Evolutionary conservation across 2,888 invertebrate genomes (phyloP).

Genomic region (Mechanitis messenoides): DNA sequence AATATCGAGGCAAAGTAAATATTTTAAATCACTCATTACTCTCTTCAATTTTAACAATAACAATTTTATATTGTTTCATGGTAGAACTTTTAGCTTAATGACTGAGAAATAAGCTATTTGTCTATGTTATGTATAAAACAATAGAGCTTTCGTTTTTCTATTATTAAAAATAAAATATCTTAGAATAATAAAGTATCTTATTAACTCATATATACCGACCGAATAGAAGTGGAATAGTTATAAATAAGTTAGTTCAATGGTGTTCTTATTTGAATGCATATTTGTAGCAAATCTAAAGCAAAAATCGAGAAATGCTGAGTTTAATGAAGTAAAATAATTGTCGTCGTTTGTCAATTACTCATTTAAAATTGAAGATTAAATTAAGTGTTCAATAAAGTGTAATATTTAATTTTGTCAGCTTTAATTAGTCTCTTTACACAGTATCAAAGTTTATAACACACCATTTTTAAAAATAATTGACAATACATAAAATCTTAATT

Average conservation of each 20-base stretch:
- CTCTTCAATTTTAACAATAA: neutral
- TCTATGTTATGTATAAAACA: neutral
- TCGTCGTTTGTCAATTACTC: too few species aligned
- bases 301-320: too few species aligned
- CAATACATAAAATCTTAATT: conserved; percentile 10
- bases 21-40: neutral
- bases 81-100: neutral
- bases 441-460: neutral
- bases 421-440: neutral
- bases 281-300: too few species aligned
- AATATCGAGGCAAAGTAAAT: neutral
- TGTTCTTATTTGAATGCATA: too few species aligned
- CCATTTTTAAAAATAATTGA: conserved; percentile 11
- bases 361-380: too few species aligned
- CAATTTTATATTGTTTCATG: conserved; percentile 1
- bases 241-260: too few species aligned
- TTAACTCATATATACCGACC: too few species aligned
- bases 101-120: neutral
- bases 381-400: too few species aligned
- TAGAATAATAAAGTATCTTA: neutral
- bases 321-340: too few species aligned
- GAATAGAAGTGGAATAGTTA: too few species aligned
- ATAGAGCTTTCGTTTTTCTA: neutral
- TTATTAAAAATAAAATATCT: neutral
- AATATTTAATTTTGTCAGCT: neutral